Percentiles rank a stretch among this genome's conserved stretches.
Evolutionary conservation across 1,140 invertebrate species (phyloP).

Genomic region (Nebria ingens): DNA sequence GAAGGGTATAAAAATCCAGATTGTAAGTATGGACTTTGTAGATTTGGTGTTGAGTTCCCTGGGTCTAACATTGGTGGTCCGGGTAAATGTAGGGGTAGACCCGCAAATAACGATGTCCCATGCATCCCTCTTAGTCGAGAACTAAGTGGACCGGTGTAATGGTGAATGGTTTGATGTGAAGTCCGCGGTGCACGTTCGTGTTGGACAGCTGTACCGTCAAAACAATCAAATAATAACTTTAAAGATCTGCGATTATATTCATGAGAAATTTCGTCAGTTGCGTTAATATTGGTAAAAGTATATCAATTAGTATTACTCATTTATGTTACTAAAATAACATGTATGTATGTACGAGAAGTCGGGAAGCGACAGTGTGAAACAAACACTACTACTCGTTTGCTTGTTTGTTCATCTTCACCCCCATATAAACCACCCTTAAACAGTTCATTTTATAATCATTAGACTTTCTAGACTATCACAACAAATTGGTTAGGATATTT

Average conservation of each 20-base stretch:
- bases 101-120: conserved; percentile 36
- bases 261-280: neutral
- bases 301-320: neutral
- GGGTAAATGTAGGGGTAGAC: conserved; percentile 38
- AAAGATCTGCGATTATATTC: neutral
- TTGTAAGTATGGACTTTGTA: conserved; percentile 23
- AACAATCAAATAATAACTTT: conserved; percentile 14
- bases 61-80: conserved; percentile 21
- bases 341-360: too few relatives aligned
- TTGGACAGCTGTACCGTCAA: conserved; percentile 82
- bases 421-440: conserved; percentile 2
- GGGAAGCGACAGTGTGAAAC: conserved; percentile 1
- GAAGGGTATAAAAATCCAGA: conserved; percentile 29
- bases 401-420: neutral
- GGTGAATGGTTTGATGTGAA: conserved; percentile 25
- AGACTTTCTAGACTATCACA: too few relatives aligned
- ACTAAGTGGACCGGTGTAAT: conserved; percentile 25
- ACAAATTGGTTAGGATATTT: too few relatives aligned
- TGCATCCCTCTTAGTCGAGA: conserved; percentile 27
- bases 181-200: conserved; percentile 75
- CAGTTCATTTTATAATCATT: too few relatives aligned
- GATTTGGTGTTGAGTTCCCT: conserved; percentile 13
- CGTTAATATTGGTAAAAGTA: too few relatives aligned
- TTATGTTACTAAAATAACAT: neutral
- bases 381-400: neutral